phyloP scores from a whole-genome alignment of 1,140 invertebrate genomes.

The Aphis gossypii region DNA sequence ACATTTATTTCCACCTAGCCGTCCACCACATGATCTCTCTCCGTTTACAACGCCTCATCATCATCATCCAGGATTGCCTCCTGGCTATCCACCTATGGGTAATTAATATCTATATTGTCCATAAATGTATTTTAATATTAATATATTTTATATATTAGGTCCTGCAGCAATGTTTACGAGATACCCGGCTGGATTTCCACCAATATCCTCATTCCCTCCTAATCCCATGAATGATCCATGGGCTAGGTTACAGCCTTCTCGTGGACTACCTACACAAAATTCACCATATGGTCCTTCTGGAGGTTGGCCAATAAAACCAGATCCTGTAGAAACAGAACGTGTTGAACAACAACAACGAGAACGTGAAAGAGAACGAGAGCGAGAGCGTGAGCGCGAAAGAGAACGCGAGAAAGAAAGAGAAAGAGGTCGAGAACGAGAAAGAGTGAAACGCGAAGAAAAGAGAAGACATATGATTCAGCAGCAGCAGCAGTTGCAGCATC shows the following conservation, averaged over 20 bases:
- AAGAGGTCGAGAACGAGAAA: conserved; percentile 65
- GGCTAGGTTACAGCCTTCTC: conserved; percentile 68
- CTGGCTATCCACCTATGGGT: conserved; percentile 65
- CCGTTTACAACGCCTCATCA: conserved; percentile 66
- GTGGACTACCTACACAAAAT: conserved; percentile 32
- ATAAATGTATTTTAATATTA: conserved; percentile 60
- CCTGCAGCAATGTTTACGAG: conserved; percentile 73
- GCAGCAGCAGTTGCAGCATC: conserved; percentile 65
- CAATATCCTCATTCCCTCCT: conserved; percentile 73
- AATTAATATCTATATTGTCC: conserved; percentile 52
- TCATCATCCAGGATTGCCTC: conserved; percentile 65
- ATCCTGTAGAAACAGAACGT: conserved; percentile 58
- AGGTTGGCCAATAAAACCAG: conserved; percentile 59
- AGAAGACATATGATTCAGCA: conserved; percentile 65
- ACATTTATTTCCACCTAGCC: conserved; percentile 67
- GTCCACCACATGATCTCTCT: conserved; percentile 72
- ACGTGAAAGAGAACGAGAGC: conserved; percentile 57
- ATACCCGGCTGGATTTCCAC: conserved; percentile 73
- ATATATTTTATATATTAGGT: conserved; percentile 28
- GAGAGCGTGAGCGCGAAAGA: conserved; percentile 50
- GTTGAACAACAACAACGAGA: conserved; percentile 58
- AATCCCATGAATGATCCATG: conserved; percentile 66
- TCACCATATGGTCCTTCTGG: conserved; percentile 30
- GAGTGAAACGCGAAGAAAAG: conserved; percentile 66
- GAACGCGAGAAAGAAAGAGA: conserved; percentile 62